Percentiles rank a stretch among this genome's conserved stretches.
phyloP scores from a whole-genome alignment of 2,113 vertebrate genomes.

The Mirza zaza region DNA sequence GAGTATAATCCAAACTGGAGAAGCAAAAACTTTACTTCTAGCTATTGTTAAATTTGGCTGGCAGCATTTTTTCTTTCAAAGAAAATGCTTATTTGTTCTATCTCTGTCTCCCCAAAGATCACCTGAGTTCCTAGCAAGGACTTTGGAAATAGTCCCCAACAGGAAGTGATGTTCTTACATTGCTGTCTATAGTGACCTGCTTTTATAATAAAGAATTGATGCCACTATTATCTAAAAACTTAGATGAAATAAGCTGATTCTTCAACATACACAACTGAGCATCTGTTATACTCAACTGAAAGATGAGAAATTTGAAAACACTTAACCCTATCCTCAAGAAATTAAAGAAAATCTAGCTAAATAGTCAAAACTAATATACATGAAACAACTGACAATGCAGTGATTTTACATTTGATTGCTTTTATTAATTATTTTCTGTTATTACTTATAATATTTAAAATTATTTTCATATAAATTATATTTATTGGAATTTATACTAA shows the following conservation, averaged over 20 bases:
- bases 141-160: slow-evolving; percentile 15
- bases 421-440: not conserved
- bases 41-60: not conserved
- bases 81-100: not conserved
- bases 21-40: not conserved
- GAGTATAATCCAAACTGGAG: not conserved
- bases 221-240: not conserved
- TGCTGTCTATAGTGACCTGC: not conserved
- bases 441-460: not conserved
- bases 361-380: slow-evolving; percentile 4
- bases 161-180: not conserved
- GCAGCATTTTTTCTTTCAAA: not conserved
- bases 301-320: slow-evolving; percentile 13
- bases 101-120: not conserved
- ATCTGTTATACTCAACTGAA: slow-evolving; percentile 3
- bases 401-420: slow-evolving; percentile 20
- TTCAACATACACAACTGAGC: not conserved
- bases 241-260: slow-evolving; percentile 15
- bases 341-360: slow-evolving; percentile 23
- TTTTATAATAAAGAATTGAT: not conserved
- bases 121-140: not conserved
- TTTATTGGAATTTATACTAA: slow-evolving; percentile 28
- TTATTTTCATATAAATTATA: not conserved
- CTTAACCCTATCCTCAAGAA: not conserved
- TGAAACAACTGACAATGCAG: slow-evolving; percentile 1